A percentile compares a stretch with the other conserved stretches of the same genome.
These are phyloP conservation scores for Sula dactylatra DNA, from an alignment of 2,113 vertebrate genomes.

Conservation along the genomic window DNA sequence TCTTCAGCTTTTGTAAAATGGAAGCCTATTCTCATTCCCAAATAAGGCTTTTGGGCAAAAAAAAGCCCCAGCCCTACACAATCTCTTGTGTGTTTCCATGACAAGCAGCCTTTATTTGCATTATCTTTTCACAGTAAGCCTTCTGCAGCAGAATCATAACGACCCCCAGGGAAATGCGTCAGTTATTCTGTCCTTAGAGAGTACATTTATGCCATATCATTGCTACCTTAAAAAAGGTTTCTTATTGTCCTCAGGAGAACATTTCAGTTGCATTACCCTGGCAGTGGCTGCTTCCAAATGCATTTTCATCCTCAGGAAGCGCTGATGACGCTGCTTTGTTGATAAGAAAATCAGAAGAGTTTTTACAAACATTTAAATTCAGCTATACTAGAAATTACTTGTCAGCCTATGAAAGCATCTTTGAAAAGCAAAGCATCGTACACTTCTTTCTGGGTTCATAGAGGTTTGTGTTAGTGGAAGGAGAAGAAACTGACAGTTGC, in stretches of 20 bases:
- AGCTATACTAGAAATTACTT: not conserved
- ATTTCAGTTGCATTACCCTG: not conserved
- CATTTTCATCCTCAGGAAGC: not conserved
- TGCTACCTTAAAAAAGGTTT: not conserved
- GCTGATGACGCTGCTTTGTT: not conserved
- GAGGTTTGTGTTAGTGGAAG: not conserved
- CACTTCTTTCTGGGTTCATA: not conserved
- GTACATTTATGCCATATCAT: not conserved
- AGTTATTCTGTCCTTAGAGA: not conserved
- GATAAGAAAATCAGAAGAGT: not conserved
- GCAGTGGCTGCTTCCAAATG: not conserved
- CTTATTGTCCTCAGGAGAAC: conserved; percentile 12
- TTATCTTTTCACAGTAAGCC: not conserved
- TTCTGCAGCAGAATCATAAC: not conserved
- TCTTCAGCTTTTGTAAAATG: not conserved
- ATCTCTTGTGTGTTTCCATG: not conserved
- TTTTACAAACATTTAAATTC: not conserved
- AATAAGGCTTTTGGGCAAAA: not conserved
- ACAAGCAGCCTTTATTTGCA: not conserved
- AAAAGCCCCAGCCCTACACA: not conserved
- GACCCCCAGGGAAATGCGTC: not conserved
- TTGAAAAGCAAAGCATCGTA: not conserved
- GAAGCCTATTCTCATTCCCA: not conserved
- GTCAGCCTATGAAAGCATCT: not conserved
- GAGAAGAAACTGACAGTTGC: not conserved